Conservation (phyloP, 2,888 invertebrate species). For the Meiosimyza decipiens region DNA sequence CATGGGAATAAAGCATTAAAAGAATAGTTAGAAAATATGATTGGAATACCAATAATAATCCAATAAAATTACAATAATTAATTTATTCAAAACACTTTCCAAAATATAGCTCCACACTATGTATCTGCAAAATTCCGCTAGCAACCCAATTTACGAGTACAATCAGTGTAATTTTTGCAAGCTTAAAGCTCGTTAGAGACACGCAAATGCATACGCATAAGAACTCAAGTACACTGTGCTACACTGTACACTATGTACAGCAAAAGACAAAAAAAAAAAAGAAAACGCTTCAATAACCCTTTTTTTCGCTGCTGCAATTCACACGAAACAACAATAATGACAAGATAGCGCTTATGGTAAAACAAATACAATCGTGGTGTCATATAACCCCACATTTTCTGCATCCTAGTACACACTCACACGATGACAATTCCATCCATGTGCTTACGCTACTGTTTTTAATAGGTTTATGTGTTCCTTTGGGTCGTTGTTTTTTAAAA, state of each 20-base stretch:
- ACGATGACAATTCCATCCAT: not conserved
- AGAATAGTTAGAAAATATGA: too few species aligned
- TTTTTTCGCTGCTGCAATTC: not conserved
- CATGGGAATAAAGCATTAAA: too few species aligned
- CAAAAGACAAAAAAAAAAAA: conserved; percentile 17
- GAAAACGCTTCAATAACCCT: conserved; percentile 13
- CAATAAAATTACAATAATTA: too few species aligned
- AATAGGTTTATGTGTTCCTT: conserved; percentile 35
- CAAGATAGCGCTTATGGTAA: conserved; percentile 1
- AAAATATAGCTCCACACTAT: too few species aligned
- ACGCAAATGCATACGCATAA: not conserved
- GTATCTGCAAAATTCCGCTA: not conserved
- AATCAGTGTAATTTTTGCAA: not conserved
- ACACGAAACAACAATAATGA: not conserved
- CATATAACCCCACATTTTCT: not conserved
- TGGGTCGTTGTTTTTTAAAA: conserved; percentile 35
- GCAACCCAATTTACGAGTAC: not conserved
- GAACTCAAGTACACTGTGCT: not conserved
- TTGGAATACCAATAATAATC: too few species aligned
- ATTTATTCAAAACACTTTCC: too few species aligned
- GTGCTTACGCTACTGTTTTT: conserved; percentile 19
- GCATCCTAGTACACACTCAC: not conserved
- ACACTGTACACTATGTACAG: too few species aligned
- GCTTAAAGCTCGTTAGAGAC: not conserved
- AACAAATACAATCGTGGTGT: not conserved